phyloP scores from a whole-genome alignment of 2,888 invertebrate genomes.

The Helicoverpa assulta region DNA sequence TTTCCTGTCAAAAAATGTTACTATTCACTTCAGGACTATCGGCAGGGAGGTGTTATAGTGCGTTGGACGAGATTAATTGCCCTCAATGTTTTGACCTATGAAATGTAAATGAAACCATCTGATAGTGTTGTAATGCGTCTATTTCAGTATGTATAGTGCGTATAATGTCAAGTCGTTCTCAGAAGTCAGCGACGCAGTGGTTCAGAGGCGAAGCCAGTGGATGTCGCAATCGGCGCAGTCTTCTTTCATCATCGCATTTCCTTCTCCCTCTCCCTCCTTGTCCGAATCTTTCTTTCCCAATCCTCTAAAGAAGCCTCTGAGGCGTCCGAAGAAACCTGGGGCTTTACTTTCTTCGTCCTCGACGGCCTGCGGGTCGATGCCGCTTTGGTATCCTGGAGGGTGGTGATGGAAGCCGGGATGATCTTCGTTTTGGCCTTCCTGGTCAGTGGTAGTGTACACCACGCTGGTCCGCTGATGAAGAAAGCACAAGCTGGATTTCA shows the following conservation, averaged over 20 bases:
- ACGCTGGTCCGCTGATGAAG: slow-evolving; percentile 84
- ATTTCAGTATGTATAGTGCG: slow-evolving; percentile 30
- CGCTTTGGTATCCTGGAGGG: slow-evolving; percentile 44
- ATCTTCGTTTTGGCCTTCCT: slow-evolving; percentile 32
- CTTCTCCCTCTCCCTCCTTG: slow-evolving; percentile 47
- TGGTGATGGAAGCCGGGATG: slow-evolving; percentile 43
- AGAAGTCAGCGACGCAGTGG: background rate
- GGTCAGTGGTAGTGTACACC: slow-evolving; percentile 64
- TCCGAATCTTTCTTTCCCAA: slow-evolving; percentile 68
- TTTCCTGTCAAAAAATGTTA: slow-evolving; percentile 83
- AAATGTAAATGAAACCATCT: slow-evolving; percentile 54
- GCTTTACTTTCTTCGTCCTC: slow-evolving; percentile 61
- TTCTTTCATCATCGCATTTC: slow-evolving; percentile 67
- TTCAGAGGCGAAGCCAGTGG: slow-evolving; percentile 26
- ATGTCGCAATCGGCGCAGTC: slow-evolving; percentile 2
- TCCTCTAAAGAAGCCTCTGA: slow-evolving; percentile 77
- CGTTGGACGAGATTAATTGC: slow-evolving; percentile 81
- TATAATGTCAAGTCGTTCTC: slow-evolving; percentile 22
- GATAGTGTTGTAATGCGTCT: slow-evolving; percentile 33
- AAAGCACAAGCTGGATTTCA: slow-evolving; percentile 89
- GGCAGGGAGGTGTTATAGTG: slow-evolving; percentile 71
- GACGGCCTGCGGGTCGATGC: slow-evolving; percentile 26
- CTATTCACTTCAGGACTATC: slow-evolving; percentile 63
- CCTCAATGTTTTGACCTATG: slow-evolving; percentile 23
- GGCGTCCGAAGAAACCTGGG: slow-evolving; percentile 71